These are phyloP conservation scores for Adela reaumurella DNA, from an alignment of 2,888 invertebrate genomes.

Conservation along the genomic window DNA sequence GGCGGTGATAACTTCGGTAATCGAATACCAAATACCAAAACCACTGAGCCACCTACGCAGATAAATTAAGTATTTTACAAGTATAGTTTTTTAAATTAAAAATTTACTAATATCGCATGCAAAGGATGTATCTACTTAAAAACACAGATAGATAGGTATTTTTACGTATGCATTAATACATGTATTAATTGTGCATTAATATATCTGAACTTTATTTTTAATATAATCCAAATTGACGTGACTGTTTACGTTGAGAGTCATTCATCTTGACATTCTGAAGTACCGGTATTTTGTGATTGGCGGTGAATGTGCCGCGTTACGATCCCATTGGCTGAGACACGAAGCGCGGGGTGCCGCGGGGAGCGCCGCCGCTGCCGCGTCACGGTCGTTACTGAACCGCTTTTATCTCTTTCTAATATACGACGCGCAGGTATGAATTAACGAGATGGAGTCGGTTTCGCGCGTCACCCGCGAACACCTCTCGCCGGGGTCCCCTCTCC, in stretches of 20 bases:
- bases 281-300: slow-evolving; percentile 57
- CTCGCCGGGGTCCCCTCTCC: slow-evolving; percentile 28
- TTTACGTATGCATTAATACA: too few species aligned
- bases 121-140: too few species aligned
- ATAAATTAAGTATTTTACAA: too few species aligned
- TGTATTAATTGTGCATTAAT: too few species aligned
- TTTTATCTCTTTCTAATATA: slow-evolving; percentile 58
- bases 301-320: slow-evolving; percentile 55
- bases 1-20: too few species aligned
- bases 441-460: slow-evolving; percentile 50
- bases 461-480: slow-evolving; percentile 3
- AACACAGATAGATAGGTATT: too few species aligned
- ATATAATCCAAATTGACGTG: slow-evolving; percentile 9
- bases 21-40: too few species aligned
- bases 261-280: slow-evolving; percentile 55
- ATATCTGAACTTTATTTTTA: too few species aligned
- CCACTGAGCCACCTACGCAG: too few species aligned
- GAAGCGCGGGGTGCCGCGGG: slow-evolving; percentile 36
- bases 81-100: too few species aligned
- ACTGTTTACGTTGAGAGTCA: slow-evolving; percentile 37
- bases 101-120: too few species aligned
- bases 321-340: slow-evolving; percentile 53
- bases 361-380: slow-evolving; percentile 48
- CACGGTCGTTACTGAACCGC: slow-evolving; percentile 54
- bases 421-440: slow-evolving; percentile 54